These are phyloP conservation scores for Lemur catta DNA, from an alignment of 2,797 vertebrate species.

Conservation along the genomic window DNA sequence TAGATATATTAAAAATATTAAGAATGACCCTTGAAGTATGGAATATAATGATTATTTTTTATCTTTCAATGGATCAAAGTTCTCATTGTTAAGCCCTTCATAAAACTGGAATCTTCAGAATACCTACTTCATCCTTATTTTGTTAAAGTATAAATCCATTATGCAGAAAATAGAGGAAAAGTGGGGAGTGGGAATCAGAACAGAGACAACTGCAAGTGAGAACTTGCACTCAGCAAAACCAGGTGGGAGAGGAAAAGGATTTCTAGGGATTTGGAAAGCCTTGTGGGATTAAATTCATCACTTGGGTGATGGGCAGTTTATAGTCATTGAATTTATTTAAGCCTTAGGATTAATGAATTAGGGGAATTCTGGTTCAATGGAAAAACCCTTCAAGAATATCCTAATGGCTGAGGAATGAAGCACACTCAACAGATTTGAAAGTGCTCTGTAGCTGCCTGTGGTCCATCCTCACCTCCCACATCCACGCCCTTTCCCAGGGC, in stretches of 20 bases:
- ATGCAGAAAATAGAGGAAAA: not conserved
- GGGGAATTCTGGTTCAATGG: not conserved
- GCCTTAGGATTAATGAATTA: not conserved
- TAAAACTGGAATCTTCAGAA: conserved; percentile 24
- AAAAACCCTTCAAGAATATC: not conserved
- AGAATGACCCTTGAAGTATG: not conserved
- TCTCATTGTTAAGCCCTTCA: not conserved
- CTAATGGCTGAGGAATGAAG: not conserved
- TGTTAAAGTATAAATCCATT: not conserved
- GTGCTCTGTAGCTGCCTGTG: no score
- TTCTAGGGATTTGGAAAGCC: not conserved
- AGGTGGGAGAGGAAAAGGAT: not conserved
- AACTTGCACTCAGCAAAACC: not conserved
- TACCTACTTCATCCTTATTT: not conserved
- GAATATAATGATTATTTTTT: not conserved
- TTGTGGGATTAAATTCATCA: not conserved
- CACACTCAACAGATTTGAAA: fast-evolving
- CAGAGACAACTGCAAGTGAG: not conserved
- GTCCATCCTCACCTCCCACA: not conserved
- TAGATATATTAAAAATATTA: not conserved
- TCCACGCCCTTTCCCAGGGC: not conserved
- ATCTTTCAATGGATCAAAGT: not conserved
- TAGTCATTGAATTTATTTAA: not conserved
- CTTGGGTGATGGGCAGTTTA: not conserved
- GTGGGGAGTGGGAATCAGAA: not conserved